phyloP scores from a whole-genome alignment of 2,113 vertebrate species.

The Hiodon alosoides region DNA sequence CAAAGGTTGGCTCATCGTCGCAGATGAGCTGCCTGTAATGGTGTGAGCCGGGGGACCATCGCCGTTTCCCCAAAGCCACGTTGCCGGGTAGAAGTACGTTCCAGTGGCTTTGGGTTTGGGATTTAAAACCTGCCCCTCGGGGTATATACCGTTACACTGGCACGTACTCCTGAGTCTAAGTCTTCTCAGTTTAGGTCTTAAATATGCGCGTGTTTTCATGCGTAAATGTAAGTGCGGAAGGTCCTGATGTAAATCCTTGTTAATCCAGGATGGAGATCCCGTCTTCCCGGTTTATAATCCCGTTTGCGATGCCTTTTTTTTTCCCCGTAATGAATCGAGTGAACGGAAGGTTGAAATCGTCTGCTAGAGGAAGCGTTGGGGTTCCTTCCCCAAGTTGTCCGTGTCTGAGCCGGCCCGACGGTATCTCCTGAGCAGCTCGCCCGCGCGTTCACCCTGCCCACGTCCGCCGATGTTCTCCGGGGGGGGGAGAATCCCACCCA shows the following conservation, averaged over 20 bases:
- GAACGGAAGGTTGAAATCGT: too few relatives aligned
- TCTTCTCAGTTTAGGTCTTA: too few relatives aligned
- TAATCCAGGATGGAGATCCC: too few relatives aligned
- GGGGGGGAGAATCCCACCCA: background rate
- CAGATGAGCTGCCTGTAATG: background rate
- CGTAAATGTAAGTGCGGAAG: conserved; percentile 8
- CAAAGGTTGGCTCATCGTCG: background rate
- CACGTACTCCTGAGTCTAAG: background rate
- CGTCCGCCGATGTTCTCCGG: conserved; percentile 18
- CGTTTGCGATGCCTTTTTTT: too few relatives aligned
- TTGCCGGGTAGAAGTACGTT: conserved; percentile 16
- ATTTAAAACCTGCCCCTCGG: conserved; percentile 2
- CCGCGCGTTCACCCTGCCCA: conserved; percentile 19
- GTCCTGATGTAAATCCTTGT: conserved; percentile 7
- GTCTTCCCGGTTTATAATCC: too few relatives aligned
- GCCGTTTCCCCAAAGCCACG: conserved; percentile 2
- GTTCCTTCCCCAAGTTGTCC: background rate
- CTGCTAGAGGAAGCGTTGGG: too few relatives aligned
- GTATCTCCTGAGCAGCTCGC: conserved; percentile 46
- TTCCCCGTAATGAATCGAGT: too few relatives aligned
- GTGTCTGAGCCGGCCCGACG: conserved; percentile 33
- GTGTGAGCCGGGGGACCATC: background rate
- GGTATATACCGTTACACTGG: conserved; percentile 1
- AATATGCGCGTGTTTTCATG: background rate
- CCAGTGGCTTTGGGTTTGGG: conserved; percentile 11